Conservation (phyloP, 2,888 invertebrate species). For the Pyralis farinalis region DNA sequence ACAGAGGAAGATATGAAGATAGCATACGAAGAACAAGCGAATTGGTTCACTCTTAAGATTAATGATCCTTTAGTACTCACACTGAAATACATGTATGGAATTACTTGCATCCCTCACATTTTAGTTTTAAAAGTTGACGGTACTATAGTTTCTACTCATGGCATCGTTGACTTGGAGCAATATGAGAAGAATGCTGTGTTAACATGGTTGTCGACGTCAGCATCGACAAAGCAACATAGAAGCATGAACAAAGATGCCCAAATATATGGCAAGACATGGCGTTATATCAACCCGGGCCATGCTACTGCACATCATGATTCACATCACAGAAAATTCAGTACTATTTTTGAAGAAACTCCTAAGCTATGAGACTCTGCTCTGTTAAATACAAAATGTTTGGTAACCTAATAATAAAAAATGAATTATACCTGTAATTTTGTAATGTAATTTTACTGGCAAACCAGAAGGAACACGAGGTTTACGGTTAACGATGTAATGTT, state of each 20-base stretch:
- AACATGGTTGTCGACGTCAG: constrained; percentile 48
- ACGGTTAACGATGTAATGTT: too few species aligned
- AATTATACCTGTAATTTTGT: too few species aligned
- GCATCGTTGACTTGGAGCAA: constrained; percentile 49
- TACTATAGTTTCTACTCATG: constrained; percentile 46
- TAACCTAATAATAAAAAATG: too few species aligned
- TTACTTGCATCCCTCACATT: constrained; percentile 53
- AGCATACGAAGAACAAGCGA: constrained; percentile 53
- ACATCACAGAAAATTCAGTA: constrained; percentile 34
- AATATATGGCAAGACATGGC: constrained; percentile 53
- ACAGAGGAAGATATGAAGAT: constrained; percentile 34
- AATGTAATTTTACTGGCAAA: too few species aligned
- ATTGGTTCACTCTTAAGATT: constrained; percentile 61
- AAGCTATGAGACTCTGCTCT: too few species aligned
- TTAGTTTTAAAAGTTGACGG: constrained; percentile 47
- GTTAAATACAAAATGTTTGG: too few species aligned
- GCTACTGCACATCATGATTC: constrained; percentile 9
- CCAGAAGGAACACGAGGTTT: too few species aligned
- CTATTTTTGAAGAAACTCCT: background rate
- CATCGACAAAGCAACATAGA: constrained; percentile 29
- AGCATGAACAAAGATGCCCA: constrained; percentile 37
- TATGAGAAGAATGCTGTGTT: constrained; percentile 62
- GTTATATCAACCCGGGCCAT: constrained; percentile 22
- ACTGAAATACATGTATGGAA: constrained; percentile 47
- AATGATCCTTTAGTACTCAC: constrained; percentile 44